phyloP scores from a whole-genome alignment of 2,113 vertebrate species.

The Isurus oxyrinchus region DNA sequence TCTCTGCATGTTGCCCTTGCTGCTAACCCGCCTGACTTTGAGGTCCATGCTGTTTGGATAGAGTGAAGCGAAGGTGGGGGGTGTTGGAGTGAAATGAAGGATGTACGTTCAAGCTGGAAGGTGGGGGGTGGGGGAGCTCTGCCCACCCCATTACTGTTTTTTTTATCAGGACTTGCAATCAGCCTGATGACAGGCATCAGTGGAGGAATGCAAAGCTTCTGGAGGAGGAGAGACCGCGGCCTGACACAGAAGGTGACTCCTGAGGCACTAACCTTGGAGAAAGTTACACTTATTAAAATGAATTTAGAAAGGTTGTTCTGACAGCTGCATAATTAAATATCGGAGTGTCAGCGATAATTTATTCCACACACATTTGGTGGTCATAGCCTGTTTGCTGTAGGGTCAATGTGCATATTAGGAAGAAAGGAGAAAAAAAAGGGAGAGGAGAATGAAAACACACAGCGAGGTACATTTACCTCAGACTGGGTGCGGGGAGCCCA shows the following conservation, averaged over 20 bases:
- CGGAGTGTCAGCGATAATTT: slow-evolving; percentile 98
- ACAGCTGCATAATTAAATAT: slow-evolving; percentile 99
- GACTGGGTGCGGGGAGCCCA: background rate
- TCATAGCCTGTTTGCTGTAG: slow-evolving; percentile 72
- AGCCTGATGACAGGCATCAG: slow-evolving; percentile 71
- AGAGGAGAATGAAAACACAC: background rate
- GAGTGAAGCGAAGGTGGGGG: slow-evolving; percentile 49
- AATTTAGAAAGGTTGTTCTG: slow-evolving; percentile 94
- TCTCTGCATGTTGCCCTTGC: slow-evolving; percentile 46
- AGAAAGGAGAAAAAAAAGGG: background rate
- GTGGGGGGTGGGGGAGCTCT: slow-evolving; percentile 39
- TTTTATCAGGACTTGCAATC: slow-evolving; percentile 74
- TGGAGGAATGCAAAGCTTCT: slow-evolving; percentile 64
- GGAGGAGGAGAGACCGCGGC: slow-evolving; percentile 64
- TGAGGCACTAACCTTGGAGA: slow-evolving; percentile 91
- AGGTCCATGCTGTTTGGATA: slow-evolving; percentile 71
- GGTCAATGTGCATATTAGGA: slow-evolving; percentile 59
- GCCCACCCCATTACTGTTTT: slow-evolving; percentile 53
- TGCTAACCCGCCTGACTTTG: slow-evolving; percentile 67
- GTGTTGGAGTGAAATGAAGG: slow-evolving; percentile 55
- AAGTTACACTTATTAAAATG: slow-evolving; percentile 99
- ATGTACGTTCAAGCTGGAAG: slow-evolving; percentile 64
- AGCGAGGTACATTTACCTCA: background rate
- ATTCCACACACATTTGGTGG: slow-evolving; percentile 87
- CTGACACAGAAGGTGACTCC: slow-evolving; percentile 96